Evolutionary conservation across 2,888 invertebrate genomes (phyloP), one percentile per base, ranked within the genome.

Genomic region (Conus canariensis): DNA sequence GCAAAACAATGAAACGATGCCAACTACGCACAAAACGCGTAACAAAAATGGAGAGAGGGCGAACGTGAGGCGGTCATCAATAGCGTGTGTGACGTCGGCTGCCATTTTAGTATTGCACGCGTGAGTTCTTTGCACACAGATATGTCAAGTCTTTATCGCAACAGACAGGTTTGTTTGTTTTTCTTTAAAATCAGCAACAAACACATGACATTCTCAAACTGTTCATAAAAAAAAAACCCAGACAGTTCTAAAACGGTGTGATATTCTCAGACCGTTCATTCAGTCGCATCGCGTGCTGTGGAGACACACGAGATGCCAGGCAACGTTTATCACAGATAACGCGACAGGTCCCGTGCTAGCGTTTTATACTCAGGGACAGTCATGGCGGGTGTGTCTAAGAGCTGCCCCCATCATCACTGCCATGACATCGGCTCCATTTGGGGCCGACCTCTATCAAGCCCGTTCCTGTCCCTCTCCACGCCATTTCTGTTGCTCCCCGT

Each of bases 101-200:
- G 86, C 86, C 86, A 86, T 86, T 86, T 64, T 8, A 86, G 14
- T 86, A 86, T 86, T 86, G 86, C 86, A 86, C 86, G 86, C 59
- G 59, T 45, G 67, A 86, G 86, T 67, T 67, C 59, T 60, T 16
- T n/a, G n/a, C 83, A 56, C 58, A 80, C 80, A 45, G 85, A 85
- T 85, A 60, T 85, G 85, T 60, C 85, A 85, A 85, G 60, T 22
- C 25, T 22, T 60, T 16, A 3, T 60, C 85, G n/a, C 22, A 85
- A 85, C 9, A 83, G n/a, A 14, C 60, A 64, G 16, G 45, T 45
- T 45, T 45, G 45, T 45, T 45, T 45, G 45, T 45, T 45, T 45
- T 45, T 45, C 4, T 45, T 45, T 45, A 45, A 45, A 45, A 45
- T 1, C 30, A 45, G 3, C 45, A 45, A 45, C 45, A 45, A 45